A percentile compares a stretch with the other conserved stretches of the same genome.
Conservation (phyloP, 2,113 vertebrate species). For the human region GRCh38 chr6:10531501-10532000, state of each 20-base stretch:
- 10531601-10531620: background rate
- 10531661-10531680: background rate
- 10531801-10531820: background rate
- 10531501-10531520: background rate
- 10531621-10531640: background rate
- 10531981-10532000: background rate
- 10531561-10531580: background rate
- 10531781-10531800: background rate
- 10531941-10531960: background rate
- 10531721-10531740: background rate
- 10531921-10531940: background rate
- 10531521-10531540: background rate
- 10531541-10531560: background rate
- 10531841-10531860: background rate
- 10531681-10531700: too few relatives aligned
- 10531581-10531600: background rate
- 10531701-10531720: background rate
- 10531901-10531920: constrained; percentile 12
- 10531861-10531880: background rate
- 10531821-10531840: background rate
- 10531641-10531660: background rate
- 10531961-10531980: background rate
- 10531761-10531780: background rate
- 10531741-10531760: background rate
- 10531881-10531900: background rate